These are phyloP conservation scores for Hylyphantes graminicola DNA, from an alignment of 1,140 invertebrate species.

Conservation along the genomic window DNA sequence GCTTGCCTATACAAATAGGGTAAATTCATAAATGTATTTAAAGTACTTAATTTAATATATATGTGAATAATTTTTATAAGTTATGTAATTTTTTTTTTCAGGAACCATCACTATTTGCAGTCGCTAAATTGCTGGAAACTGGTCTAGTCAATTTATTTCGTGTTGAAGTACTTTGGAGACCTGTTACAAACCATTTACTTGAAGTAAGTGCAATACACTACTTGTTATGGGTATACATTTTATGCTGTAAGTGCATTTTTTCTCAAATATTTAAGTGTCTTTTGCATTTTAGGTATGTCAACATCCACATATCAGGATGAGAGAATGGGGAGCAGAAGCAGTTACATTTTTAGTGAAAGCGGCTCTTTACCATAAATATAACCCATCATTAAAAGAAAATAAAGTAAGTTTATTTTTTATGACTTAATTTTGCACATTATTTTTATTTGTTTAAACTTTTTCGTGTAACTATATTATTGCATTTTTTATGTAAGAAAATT, in stretches of 20 bases:
- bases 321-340: slow-evolving; percentile 97
- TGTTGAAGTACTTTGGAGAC: slow-evolving; percentile 95
- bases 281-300: slow-evolving; percentile 75
- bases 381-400: slow-evolving; percentile 84
- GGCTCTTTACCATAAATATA: slow-evolving; percentile 88
- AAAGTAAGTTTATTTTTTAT: slow-evolving; percentile 72
- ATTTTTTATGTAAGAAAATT: too few relatives aligned
- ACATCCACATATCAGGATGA: slow-evolving; percentile 93
- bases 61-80: not conserved
- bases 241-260: too few relatives aligned
- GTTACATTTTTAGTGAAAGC: slow-evolving; percentile 94
- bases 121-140: slow-evolving; percentile 96
- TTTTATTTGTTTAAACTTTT: too few relatives aligned
- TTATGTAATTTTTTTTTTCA: slow-evolving; percentile 66
- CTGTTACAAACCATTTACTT: slow-evolving; percentile 86
- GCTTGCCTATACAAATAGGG: slow-evolving; percentile 91
- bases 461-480: too few relatives aligned
- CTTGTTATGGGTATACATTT: too few relatives aligned
- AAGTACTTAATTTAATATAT: not conserved
- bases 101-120: slow-evolving; percentile 96
- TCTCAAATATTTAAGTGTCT: too few relatives aligned
- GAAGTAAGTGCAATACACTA: slow-evolving; percentile 16
- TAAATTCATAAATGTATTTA: slow-evolving; percentile 66
- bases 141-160: slow-evolving; percentile 93
- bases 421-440: too few relatives aligned